Base-by-base conservation (phyloP, 1,140 invertebrate genomes). In the Drosophila funebris region DNA sequence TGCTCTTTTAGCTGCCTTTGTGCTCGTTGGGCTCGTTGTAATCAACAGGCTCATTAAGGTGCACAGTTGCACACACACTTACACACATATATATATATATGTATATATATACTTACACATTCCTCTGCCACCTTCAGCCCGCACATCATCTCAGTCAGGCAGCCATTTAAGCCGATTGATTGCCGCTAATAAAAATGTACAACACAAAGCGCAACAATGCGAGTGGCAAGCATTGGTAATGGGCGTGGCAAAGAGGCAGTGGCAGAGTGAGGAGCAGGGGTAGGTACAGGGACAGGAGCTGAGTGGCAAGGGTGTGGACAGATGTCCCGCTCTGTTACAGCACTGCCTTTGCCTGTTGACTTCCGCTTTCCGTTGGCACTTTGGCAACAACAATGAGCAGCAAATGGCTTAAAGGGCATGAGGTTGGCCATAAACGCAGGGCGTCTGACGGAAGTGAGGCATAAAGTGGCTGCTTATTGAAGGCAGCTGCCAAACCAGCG, bases 171-270 rank as follows among this genome's bases (percentile, higher is more conserved):
- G 81, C 74, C 74, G 78, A 85, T 85, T 85, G 82, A 85, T 87
- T 85, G 78, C 76, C 74, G 82, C 74, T 85, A 85, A 85, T 85
- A 85, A 85, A 85, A 82, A 54, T 75, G 78, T 69, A 52, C 58
- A 78, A 72, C 74, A 85, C 50, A 63, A 64, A 56, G 64, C 62
- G 57, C 66, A 77, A 85, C 81, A 85, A 85, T 81, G 77, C 61
- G 43, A 13, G 18, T 37, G 29, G 13, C 29, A 8, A 39, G 20
- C 20, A 67, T 11, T 33, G 18, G 18, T 0, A 39, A 6, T 18
- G 9, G 39, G 24, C 18, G n/a, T 58, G 46, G 43, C 5, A 0
- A 46, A 54, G 63, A 50, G 11, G 31, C 44, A 54, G 63, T 50
- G 11, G 31, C 22, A 22, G 44, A 37, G 27, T 33, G 27, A n/a